Base-by-base conservation (phyloP, 2,113 vertebrate species). In the Anarhynchus alexandrinus region DNA sequence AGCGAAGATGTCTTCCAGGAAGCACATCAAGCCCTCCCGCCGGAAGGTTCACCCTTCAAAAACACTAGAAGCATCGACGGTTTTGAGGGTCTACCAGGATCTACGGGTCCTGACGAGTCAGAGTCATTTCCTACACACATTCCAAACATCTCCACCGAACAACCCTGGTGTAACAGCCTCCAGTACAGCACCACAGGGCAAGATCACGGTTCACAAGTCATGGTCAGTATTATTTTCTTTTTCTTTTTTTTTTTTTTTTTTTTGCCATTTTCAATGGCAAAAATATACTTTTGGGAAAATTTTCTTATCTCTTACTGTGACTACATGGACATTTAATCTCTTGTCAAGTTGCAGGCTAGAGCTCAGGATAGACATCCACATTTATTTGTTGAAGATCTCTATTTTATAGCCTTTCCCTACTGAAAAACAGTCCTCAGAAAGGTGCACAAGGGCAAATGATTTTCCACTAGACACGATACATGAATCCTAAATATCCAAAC, bases 1-100 rank as follows among this genome's bases (percentile, higher is more conserved):
- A 98, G 98, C 0, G 97, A 98, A 62, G 99, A 99, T 4, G 88
- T 96, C 93, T 98, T 98, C 85, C 97, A 97, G 9, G 86, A 98
- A 47, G 64, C 92, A 23, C 87, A 94, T 32, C 96, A 97, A 30
- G 85, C 94, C 92, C 83, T 98, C 85, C 65, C 97, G 25, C 86
- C 97, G 16, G 97, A 97, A 21, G 93, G 96, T 55, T 98, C 96
- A 61, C 86, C 98, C 32, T 98, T 98, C 91, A 97, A 97, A 93
- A 97, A 80, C 13, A 84, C 97, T 3, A 95, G 98, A 72, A 91
- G 97, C 9, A 91, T 97, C 30, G 98, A 98, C 15, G 86, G 94
- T 51, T 98, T 98, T 10, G 98, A 98, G 82, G 96, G 88, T 32
- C 94, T 98, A 29, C 91, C 96, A 3, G 95, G 86, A 45, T 26